These are phyloP conservation scores for Eucidaris tribuloides DNA, from an alignment of 35 echinoderm and acorn worm species.

Conservation along the genomic window DNA sequence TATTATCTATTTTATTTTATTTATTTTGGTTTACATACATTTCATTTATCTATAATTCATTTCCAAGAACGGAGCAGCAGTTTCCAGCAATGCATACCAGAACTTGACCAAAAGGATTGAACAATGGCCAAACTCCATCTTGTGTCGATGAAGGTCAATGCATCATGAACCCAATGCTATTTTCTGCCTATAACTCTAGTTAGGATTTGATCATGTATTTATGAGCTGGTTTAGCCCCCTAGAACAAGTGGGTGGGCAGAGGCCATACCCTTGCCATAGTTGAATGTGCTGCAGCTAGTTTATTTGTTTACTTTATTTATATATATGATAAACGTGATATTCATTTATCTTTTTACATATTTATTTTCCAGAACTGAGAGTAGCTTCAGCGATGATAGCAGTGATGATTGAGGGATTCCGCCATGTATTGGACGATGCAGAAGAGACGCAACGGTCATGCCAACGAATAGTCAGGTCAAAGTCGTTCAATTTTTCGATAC, in stretches of 20 bases:
- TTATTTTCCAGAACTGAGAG: conserved; percentile 31
- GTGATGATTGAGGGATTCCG: conserved; percentile 63
- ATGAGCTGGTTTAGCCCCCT: too few relatives aligned
- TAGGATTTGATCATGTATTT: too few relatives aligned
- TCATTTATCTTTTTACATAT: conserved; percentile 23
- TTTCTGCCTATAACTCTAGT: too few relatives aligned
- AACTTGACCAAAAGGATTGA: neutral
- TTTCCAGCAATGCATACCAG: conserved; percentile 51
- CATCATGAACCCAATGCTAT: too few relatives aligned
- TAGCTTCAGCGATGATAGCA: conserved; percentile 58
- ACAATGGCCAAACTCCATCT: conserved; percentile 7
- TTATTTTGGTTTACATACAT: too few relatives aligned
- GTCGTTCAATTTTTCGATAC: neutral
- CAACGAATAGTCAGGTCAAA: conserved; percentile 30
- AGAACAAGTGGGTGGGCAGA: too few relatives aligned
- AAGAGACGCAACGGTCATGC: conserved; percentile 50
- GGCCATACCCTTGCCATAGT: too few relatives aligned
- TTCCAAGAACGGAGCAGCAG: conserved; percentile 24
- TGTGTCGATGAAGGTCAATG: conserved; percentile 27
- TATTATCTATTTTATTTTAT: too few relatives aligned
- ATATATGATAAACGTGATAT: too few relatives aligned
- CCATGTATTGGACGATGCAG: conserved; percentile 47
- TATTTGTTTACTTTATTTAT: too few relatives aligned
- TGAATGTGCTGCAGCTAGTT: too few relatives aligned
- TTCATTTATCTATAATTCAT: too few relatives aligned